phyloP scores from a whole-genome alignment of 2,888 invertebrate species.

The Scotopteryx bipunctaria region DNA sequence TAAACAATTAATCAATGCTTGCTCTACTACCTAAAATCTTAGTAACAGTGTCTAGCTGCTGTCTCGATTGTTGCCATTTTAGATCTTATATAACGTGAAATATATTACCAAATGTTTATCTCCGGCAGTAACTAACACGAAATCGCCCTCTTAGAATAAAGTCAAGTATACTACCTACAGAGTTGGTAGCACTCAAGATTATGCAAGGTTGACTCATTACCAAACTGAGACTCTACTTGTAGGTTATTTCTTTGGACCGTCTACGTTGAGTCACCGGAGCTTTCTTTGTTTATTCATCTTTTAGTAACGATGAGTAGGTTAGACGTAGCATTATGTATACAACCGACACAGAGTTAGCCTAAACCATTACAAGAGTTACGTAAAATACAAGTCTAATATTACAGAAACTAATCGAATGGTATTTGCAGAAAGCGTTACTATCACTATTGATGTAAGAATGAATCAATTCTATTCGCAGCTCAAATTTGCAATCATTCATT shows the following conservation, averaged over 20 bases:
- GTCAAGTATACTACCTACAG: conserved; percentile 41
- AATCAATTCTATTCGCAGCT: conserved; percentile 39
- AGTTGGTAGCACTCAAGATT: conserved; percentile 51
- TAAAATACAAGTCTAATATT: conserved; percentile 57
- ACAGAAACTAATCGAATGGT: conserved; percentile 47
- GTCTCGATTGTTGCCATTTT: conserved; percentile 34
- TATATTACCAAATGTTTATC: conserved; percentile 50
- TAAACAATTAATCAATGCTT: conserved; percentile 12
- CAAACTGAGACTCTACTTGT: conserved; percentile 38
- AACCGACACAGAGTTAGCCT: conserved; percentile 31
- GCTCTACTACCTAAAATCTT: conserved; percentile 15
- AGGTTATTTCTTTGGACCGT: conserved; percentile 34
- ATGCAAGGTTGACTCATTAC: conserved; percentile 62
- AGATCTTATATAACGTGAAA: conserved; percentile 48
- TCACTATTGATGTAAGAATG: conserved; percentile 39
- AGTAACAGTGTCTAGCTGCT: conserved; percentile 27
- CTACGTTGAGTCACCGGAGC: conserved; percentile 32
- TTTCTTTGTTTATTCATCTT: conserved; percentile 34
- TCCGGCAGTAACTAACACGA: conserved; percentile 41
- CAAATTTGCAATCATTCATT: conserved; percentile 3
- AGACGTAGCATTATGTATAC: conserved; percentile 7
- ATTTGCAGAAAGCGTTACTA: conserved; percentile 39
- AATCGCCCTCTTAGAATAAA: conserved; percentile 46
- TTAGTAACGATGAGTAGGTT: conserved; percentile 33
- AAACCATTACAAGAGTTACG: conserved; percentile 46